Percentiles rank a stretch among this genome's conserved stretches.
These are phyloP conservation scores for Cheilosia soror DNA, from an alignment of 2,888 invertebrate species.

Conservation along the genomic window DNA sequence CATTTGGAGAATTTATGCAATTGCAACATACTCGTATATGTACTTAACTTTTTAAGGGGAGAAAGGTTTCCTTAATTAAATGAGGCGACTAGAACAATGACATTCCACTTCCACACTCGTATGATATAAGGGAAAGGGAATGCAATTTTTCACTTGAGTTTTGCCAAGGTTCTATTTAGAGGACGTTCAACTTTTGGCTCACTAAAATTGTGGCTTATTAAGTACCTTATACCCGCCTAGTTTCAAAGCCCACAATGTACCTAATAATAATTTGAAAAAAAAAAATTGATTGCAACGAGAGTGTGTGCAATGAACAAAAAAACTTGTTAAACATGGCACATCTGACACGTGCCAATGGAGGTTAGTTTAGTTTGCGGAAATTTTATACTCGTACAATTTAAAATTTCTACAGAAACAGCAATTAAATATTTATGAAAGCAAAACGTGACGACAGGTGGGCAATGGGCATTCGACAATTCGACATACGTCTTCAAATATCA, in stretches of 20 bases:
- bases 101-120: conserved; percentile 49
- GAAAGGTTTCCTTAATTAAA: conserved; percentile 31
- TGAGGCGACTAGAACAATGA: conserved; percentile 52
- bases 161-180: conserved; percentile 40
- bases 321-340: not conserved
- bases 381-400: conserved; percentile 21
- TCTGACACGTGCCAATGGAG: conserved; percentile 19
- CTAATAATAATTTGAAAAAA: not conserved
- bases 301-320: not conserved
- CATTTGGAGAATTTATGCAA: conserved; percentile 64
- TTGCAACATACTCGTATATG: conserved; percentile 45
- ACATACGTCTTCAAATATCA: conserved; percentile 40
- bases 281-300: not conserved
- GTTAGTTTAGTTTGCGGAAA: conserved; percentile 53
- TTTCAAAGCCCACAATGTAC: not conserved
- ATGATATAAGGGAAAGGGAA: conserved; percentile 3
- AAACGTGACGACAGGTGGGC: conserved; percentile 41
- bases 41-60: conserved; percentile 21
- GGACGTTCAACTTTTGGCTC: conserved; percentile 15
- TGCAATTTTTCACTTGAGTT: conserved; percentile 26
- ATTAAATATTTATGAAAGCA: conserved; percentile 46
- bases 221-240: not conserved
- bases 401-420: conserved; percentile 11
- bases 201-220: not conserved
- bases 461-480: conserved; percentile 13